phyloP scores from a whole-genome alignment of 2,797 vertebrate species.

The Scolopax bukidnonensis region DNA sequence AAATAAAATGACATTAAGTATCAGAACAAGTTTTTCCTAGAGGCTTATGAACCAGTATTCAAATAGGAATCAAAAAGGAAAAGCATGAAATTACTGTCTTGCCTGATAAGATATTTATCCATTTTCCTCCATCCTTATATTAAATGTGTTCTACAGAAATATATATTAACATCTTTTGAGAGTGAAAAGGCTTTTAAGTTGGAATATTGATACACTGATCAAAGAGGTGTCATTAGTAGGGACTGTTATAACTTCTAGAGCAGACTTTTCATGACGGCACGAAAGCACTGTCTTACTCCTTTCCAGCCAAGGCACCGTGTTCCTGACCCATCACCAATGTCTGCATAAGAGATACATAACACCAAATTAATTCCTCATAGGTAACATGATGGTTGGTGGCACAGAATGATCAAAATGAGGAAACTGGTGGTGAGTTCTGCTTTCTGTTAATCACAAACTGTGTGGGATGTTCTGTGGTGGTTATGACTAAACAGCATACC shows the following conservation, averaged over 20 bases:
- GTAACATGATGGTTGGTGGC: neutral
- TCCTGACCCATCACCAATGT: neutral
- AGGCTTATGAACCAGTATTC: conserved; percentile 43
- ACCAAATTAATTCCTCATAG: neutral
- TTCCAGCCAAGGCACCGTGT: neutral
- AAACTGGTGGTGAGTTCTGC: neutral
- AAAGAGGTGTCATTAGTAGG: neutral
- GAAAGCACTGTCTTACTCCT: conserved; percentile 12
- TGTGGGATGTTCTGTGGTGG: neutral
- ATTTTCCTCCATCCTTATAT: conserved; percentile 43
- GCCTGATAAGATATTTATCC: conserved; percentile 58
- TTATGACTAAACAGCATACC: neutral
- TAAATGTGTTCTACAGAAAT: conserved; percentile 59
- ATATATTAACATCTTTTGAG: conserved; percentile 14
- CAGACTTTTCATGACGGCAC: neutral
- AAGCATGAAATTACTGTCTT: conserved; percentile 59
- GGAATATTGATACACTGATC: conserved; percentile 16
- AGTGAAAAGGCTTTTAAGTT: conserved; percentile 17
- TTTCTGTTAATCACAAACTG: neutral
- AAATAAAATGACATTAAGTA: conserved; percentile 61
- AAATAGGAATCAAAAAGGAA: conserved; percentile 63
- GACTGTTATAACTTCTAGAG: neutral
- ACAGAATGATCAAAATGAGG: neutral
- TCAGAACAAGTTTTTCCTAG: conserved; percentile 61
- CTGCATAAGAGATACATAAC: neutral